Conservation (phyloP, 2,888 invertebrate species). For the Venustoraphidia nigricollis region DNA sequence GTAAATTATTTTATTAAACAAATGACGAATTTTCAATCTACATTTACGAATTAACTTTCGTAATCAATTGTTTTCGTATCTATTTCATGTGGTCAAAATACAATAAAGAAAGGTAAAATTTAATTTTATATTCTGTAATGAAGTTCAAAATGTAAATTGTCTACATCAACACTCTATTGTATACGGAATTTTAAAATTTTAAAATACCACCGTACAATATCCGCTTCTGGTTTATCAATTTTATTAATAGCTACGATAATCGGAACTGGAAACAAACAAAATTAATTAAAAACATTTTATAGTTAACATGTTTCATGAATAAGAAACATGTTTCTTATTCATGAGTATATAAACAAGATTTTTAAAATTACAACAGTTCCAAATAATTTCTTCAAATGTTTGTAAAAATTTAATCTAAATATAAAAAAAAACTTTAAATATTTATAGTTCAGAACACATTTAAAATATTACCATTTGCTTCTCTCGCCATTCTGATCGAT, state of each 20-base stretch:
- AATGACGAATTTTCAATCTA: too few relatives aligned
- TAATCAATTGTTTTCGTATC: too few relatives aligned
- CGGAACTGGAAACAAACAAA: conserved; percentile 51
- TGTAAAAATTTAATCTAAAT: too few relatives aligned
- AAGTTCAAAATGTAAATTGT: not conserved
- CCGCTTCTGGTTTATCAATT: conserved; percentile 82
- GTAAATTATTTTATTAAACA: too few relatives aligned
- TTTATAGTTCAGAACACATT: not conserved
- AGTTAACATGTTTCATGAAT: not conserved
- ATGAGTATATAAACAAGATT: not conserved
- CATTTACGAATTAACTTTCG: too few relatives aligned
- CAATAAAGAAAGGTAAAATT: too few relatives aligned
- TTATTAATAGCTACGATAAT: conserved; percentile 97
- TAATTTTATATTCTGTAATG: not conserved
- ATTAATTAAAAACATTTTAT: conserved; percentile 2
- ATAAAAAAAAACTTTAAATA: conserved; percentile 4
- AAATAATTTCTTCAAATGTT: not conserved
- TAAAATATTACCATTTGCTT: conserved; percentile 44
- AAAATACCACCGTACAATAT: conserved; percentile 52
- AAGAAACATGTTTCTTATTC: not conserved
- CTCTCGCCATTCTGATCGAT: conserved; percentile 72
- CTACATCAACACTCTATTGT: not conserved
- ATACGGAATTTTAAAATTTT: not conserved
- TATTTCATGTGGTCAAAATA: too few relatives aligned
- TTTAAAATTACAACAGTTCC: not conserved